phyloP scores from a whole-genome alignment of 2,797 vertebrate species.

The Galago senegalensis region DNA sequence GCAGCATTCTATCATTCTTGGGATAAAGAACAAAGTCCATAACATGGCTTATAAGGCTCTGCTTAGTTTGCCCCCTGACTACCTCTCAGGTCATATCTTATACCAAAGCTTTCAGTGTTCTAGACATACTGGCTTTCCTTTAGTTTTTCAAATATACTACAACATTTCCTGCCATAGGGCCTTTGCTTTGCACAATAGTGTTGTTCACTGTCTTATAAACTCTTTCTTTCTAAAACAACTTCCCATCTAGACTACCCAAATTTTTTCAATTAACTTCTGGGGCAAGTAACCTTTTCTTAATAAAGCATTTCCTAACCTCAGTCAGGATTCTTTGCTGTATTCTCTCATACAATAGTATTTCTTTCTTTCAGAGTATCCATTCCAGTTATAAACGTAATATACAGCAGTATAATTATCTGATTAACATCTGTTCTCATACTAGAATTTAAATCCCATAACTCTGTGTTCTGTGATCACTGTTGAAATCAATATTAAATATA shows the following conservation, averaged over 20 bases:
- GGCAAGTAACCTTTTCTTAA: constrained; percentile 20
- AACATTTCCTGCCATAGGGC: neutral
- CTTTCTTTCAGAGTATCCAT: constrained; percentile 40
- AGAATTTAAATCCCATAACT: constrained; percentile 68
- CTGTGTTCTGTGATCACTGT: constrained; percentile 22
- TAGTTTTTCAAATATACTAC: neutral
- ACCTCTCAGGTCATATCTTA: neutral
- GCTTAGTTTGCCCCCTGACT: neutral
- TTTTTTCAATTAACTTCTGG: constrained; percentile 41
- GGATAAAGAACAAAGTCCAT: constrained; percentile 17
- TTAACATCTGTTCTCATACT: constrained; percentile 4
- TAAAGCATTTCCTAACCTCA: neutral
- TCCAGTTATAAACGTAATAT: constrained; percentile 23
- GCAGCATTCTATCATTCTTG: neutral
- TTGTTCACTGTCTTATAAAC: neutral
- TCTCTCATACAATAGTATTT: neutral
- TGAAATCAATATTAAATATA: constrained; percentile 47
- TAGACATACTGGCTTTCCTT: neutral
- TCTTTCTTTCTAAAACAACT: neutral
- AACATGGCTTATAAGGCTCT: neutral
- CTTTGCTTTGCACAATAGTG: neutral
- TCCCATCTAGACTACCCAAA: neutral
- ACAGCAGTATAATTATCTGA: constrained; percentile 38
- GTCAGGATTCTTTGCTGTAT: constrained; percentile 4
- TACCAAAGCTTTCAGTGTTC: neutral